Conservation (phyloP, 2,888 invertebrate genomes). For the Tipula confusa region DNA sequence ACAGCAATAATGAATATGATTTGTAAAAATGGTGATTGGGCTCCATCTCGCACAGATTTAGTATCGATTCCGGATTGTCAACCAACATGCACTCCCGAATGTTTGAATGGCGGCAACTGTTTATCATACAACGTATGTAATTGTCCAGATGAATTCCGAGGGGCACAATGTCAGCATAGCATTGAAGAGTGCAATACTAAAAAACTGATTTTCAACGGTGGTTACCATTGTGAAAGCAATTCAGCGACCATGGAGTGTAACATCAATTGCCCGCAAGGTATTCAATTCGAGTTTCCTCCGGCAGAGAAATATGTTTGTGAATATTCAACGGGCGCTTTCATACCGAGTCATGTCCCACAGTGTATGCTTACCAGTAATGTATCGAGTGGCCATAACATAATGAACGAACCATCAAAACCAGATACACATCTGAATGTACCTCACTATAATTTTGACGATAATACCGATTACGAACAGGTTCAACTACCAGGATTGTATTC, state of each 20-base stretch:
- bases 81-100: conserved; percentile 66
- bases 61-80: conserved; percentile 64
- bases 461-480: conserved; percentile 30
- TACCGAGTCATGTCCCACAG: conserved; percentile 66
- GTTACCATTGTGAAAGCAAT: conserved; percentile 65
- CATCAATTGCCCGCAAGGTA: conserved; percentile 62
- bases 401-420: background rate
- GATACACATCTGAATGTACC: background rate
- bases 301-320: conserved; percentile 61
- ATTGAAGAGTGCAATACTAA: conserved; percentile 56
- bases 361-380: conserved; percentile 53
- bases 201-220: conserved; percentile 70
- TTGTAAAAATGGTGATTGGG: conserved; percentile 68
- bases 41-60: conserved; percentile 60
- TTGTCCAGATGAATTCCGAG: conserved; percentile 63
- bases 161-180: conserved; percentile 44
- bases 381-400: background rate
- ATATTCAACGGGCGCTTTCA: conserved; percentile 61
- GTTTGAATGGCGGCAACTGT: conserved; percentile 76
- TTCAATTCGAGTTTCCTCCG: conserved; percentile 58
- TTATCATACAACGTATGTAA: conserved; percentile 71
- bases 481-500: conserved; percentile 39
- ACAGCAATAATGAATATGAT: conserved; percentile 62
- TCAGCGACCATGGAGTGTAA: conserved; percentile 59
- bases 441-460: conserved; percentile 32